Percentiles rank a stretch among this genome's conserved stretches.
Evolutionary conservation across 92 coral and sea anemone species (phyloP).

Genomic region (Actinostola sp.): DNA sequence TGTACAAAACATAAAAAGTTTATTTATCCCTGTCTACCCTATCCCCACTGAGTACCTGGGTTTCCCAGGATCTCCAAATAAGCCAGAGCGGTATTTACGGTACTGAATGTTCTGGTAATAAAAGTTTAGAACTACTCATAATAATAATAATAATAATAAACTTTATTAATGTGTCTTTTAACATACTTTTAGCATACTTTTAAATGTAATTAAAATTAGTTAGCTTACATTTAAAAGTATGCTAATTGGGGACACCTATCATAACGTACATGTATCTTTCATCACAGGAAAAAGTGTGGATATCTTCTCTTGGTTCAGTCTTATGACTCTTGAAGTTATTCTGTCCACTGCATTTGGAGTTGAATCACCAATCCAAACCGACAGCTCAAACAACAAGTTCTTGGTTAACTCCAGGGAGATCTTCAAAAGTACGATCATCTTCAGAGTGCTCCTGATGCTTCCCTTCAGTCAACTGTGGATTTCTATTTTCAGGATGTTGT

Average conservation of each 20-base stretch:
- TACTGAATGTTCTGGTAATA: not conserved
- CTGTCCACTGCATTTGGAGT: constrained; percentile 65
- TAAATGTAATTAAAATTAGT: too few relatives aligned
- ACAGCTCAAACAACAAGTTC: constrained; percentile 32
- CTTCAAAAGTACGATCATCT: constrained; percentile 15
- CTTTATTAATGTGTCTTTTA: too few relatives aligned
- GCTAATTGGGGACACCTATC: too few relatives aligned
- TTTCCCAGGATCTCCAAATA: too few relatives aligned
- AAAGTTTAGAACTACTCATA: not conserved
- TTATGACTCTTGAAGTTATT: constrained; percentile 61
- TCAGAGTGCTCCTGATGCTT: constrained; percentile 29
- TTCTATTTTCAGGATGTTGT: not conserved
- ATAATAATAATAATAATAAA: too few relatives aligned
- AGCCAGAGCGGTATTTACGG: too few relatives aligned
- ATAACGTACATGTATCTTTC: not conserved
- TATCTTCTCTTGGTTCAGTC: constrained; percentile 63
- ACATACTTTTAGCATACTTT: too few relatives aligned
- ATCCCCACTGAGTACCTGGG: too few relatives aligned
- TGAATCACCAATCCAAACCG: constrained; percentile 49
- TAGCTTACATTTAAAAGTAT: too few relatives aligned
- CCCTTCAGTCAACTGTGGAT: constrained; percentile 19
- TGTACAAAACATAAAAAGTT: too few relatives aligned
- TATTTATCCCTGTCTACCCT: too few relatives aligned
- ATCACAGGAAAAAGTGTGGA: constrained; percentile 57
- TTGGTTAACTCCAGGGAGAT: constrained; percentile 12